phyloP scores from a whole-genome alignment of 2,797 vertebrate genomes.

The Ctenosaura bakeri region DNA sequence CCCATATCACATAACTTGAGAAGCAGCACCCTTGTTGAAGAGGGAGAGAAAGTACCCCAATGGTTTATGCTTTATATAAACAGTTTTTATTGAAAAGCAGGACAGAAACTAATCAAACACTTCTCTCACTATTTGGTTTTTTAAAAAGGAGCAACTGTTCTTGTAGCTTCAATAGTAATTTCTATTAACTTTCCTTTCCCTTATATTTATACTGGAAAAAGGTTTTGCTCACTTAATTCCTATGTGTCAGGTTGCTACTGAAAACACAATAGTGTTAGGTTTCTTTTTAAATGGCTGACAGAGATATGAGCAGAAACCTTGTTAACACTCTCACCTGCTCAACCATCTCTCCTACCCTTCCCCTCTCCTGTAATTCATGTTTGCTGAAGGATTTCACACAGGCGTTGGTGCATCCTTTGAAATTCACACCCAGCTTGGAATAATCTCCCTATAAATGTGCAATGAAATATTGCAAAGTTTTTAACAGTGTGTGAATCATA shows the following conservation, averaged over 20 bases:
- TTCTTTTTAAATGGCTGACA: neutral
- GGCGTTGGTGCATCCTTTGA: neutral
- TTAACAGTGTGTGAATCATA: neutral
- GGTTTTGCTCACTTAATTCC: neutral
- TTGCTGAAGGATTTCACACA: neutral
- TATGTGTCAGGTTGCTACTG: neutral
- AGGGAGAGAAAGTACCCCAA: too few relatives aligned
- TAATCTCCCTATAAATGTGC: neutral
- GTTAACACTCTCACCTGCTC: neutral
- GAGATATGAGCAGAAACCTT: neutral
- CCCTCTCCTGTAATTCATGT: neutral
- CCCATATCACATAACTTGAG: too few relatives aligned
- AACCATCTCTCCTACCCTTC: neutral
- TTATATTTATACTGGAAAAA: neutral
- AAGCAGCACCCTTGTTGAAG: too few relatives aligned
- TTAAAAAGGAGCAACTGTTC: too few relatives aligned
- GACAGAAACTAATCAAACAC: too few relatives aligned
- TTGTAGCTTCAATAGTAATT: too few relatives aligned
- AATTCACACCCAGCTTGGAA: neutral
- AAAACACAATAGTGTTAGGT: neutral
- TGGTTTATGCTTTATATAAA: too few relatives aligned
- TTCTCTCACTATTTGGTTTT: too few relatives aligned
- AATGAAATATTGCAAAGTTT: constrained; percentile 15
- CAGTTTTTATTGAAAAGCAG: too few relatives aligned
- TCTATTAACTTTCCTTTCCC: neutral